Percentiles rank a stretch among this genome's conserved stretches.
Conservation (phyloP, 2,888 invertebrate species). For the Alloscopus bannaensis region DNA sequence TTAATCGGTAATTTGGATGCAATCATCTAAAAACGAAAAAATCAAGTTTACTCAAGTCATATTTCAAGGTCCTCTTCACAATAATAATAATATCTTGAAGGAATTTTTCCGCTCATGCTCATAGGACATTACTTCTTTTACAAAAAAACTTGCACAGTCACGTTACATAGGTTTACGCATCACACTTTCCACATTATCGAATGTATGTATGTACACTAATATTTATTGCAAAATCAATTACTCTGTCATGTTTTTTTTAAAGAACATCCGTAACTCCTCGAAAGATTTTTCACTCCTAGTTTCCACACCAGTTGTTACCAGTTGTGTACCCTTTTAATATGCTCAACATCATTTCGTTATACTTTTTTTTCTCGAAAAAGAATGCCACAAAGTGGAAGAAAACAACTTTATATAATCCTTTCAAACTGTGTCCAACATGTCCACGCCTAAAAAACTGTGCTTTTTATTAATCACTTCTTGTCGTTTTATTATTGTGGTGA, state of each 20-base stretch:
- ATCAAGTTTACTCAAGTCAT: slow-evolving; percentile 56
- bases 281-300: slow-evolving; percentile 32
- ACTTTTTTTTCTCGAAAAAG: slow-evolving; percentile 13
- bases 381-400: background rate
- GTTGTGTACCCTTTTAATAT: no score
- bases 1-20: slow-evolving; percentile 58
- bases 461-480: slow-evolving; percentile 32
- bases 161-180: slow-evolving; percentile 30
- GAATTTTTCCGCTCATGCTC: slow-evolving; percentile 35
- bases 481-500: slow-evolving; percentile 18
- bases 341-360: no score
- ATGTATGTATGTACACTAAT: slow-evolving; percentile 14
- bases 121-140: slow-evolving; percentile 29
- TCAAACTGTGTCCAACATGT: slow-evolving; percentile 34
- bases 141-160: slow-evolving; percentile 55
- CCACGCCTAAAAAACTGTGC: slow-evolving; percentile 49
- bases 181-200: no score
- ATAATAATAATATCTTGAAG: slow-evolving; percentile 55
- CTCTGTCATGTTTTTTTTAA: slow-evolving; percentile 56
- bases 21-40: slow-evolving; percentile 50
- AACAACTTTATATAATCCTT: slow-evolving; percentile 7
- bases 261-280: slow-evolving; percentile 49
- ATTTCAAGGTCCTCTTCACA: slow-evolving; percentile 58
- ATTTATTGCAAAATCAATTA: slow-evolving; percentile 56
- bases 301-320: no score